Percentiles rank a stretch among this genome's conserved stretches.
These are phyloP conservation scores for Gastrophryne carolinensis DNA, from an alignment of 2,797 vertebrate genomes.

Conservation along the genomic window DNA sequence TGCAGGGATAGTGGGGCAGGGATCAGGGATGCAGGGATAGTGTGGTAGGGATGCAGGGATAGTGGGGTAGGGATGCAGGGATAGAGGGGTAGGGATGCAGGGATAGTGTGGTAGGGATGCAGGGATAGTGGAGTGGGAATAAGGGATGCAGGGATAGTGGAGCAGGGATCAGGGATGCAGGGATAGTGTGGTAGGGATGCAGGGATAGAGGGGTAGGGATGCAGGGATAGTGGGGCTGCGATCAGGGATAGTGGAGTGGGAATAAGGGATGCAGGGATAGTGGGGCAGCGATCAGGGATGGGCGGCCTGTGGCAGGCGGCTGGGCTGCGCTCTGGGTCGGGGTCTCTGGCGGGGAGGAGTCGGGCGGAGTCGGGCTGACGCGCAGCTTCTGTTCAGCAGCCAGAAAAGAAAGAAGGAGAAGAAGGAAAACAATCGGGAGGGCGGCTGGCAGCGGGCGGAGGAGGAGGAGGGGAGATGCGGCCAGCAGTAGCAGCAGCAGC, in stretches of 20 bases:
- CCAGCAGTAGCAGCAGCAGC: background rate
- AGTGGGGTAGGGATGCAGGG: no score
- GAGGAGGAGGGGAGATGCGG: slow-evolving; percentile 40
- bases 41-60: no score
- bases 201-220: background rate
- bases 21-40: no score
- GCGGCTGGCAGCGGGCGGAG: background rate
- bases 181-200: background rate
- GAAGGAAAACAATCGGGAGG: slow-evolving; percentile 39
- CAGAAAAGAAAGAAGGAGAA: slow-evolving; percentile 58
- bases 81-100: no score
- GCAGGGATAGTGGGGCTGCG: background rate
- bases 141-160: no score
- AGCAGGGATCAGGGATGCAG: no score
- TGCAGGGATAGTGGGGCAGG: no score
- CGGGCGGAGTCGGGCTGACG: slow-evolving; percentile 54
- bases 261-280: background rate
- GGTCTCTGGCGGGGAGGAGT: slow-evolving; percentile 61
- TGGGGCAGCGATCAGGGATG: background rate
- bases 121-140: no score
- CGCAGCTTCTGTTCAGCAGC: slow-evolving; percentile 70
- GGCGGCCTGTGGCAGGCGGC: background rate
- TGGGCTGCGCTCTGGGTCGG: slow-evolving; percentile 50
- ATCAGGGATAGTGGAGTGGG: background rate
- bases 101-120: no score